Conservation (phyloP, 2,888 invertebrate species). For the Oxystoma pomonae region DNA sequence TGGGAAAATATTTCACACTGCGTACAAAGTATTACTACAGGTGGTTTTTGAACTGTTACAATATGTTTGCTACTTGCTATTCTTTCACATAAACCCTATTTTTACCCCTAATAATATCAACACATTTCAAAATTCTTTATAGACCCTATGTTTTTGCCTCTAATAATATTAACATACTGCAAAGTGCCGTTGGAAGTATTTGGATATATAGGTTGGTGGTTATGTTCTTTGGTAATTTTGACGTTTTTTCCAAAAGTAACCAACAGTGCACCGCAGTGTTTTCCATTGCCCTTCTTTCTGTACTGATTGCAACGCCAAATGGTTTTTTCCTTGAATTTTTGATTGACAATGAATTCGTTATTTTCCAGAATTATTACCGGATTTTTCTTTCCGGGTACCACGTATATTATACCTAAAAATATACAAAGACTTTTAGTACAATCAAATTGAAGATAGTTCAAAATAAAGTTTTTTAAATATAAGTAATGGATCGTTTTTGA, state of each 20-base stretch:
- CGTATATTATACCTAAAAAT: conserved; percentile 28
- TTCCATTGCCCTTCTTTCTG: conserved; percentile 22
- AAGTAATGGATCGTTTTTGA: too few relatives aligned
- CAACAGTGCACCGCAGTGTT: conserved; percentile 31
- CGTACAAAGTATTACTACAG: too few relatives aligned
- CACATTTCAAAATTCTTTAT: too few relatives aligned
- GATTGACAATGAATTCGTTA: conserved; percentile 31
- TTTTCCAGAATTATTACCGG: conserved; percentile 33
- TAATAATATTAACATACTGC: not conserved
- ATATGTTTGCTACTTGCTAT: too few relatives aligned
- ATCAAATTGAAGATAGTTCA: too few relatives aligned
- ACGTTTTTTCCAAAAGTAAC: conserved; percentile 29
- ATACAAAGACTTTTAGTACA: too few relatives aligned
- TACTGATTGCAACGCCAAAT: conserved; percentile 34
- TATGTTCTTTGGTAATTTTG: conserved; percentile 28
- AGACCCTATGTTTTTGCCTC: too few relatives aligned
- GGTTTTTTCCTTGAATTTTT: conserved; percentile 26
- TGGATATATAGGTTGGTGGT: conserved; percentile 27
- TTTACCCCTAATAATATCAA: too few relatives aligned
- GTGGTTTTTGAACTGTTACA: too few relatives aligned
- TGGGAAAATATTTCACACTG: too few relatives aligned
- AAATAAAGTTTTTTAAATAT: too few relatives aligned
- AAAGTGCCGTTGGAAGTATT: not conserved
- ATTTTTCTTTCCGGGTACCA: conserved; percentile 28
- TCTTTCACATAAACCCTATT: too few relatives aligned